Base-by-base conservation (phyloP, 2,113 vertebrate species). In the Zeus faber region DNA sequence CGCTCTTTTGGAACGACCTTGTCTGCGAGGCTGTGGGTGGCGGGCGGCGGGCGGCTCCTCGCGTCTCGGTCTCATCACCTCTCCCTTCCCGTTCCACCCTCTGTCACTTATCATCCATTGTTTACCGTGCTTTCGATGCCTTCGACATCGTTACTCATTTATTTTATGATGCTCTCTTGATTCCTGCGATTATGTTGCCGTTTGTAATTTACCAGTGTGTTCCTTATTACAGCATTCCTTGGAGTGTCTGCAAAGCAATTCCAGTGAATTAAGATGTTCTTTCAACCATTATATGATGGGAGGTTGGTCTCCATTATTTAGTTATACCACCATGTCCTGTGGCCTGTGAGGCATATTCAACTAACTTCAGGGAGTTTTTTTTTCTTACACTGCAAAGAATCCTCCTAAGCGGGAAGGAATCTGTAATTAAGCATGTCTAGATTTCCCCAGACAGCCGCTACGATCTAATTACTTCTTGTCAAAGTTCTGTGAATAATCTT, bases 1-100 rank as follows among this genome's bases (percentile, higher is more conserved):
- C 70, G 83, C 85, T 77, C 67, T 80, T 85, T 81, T 76, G 85
- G 69, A 72, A 58, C 87, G 85, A 89, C 89, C 87, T 89, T 82
- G 85, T 84, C 80, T 83, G 72, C 79, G 83, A 73, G 77, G 29
- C 29, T 33, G n/a, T n/a, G n/a, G 64, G 49, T 70, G 76, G 67
- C 63, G 65, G 53, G 72, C 79, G 64, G 69, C 75, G 62, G 72
- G 63, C 66, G 45, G 18, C 52, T 41, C 70, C 64, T 65, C 41
- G 62, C 74, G 54, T 75, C 65, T 50, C 72, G 62, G 77, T 84
- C 79, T 69, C 74, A 52, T 65, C 54, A 2, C 31, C 31, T 33
- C 31, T 84, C 74, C 25, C 69, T 65, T 68, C 60, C 29, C 47
- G 35, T 49, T 25, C 58, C 60, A 46, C 13, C 41, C 59, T 10